Conservation (phyloP, 2,113 vertebrate genomes). For the Chaetodon auriga region DNA sequence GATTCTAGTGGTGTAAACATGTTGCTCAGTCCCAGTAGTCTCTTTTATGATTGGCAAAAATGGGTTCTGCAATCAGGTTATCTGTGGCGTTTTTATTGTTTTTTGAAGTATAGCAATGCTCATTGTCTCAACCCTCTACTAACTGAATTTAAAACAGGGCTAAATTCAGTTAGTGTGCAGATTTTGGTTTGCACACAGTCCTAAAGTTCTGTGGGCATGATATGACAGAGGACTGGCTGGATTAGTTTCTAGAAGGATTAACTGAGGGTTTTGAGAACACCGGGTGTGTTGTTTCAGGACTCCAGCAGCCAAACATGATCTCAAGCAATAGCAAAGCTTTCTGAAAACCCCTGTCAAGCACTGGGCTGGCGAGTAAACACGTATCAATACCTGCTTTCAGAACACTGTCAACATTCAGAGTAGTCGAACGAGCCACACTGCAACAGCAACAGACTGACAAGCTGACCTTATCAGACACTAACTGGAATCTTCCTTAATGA, state of each 20-base stretch:
- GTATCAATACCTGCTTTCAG: background rate
- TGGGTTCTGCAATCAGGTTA: background rate
- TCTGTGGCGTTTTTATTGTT: background rate
- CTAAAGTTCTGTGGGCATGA: background rate
- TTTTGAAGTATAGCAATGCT: background rate
- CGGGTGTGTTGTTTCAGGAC: background rate
- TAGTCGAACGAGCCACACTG: background rate
- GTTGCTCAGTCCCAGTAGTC: background rate
- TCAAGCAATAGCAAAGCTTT: background rate
- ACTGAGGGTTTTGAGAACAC: background rate
- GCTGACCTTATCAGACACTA: constrained; percentile 8
- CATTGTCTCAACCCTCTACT: background rate
- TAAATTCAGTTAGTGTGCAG: too few relatives aligned
- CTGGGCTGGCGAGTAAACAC: background rate
- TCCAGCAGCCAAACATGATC: background rate
- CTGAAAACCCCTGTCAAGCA: background rate
- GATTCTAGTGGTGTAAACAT: background rate
- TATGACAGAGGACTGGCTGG: background rate
- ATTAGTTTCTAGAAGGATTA: background rate
- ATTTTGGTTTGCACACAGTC: background rate
- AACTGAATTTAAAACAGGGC: background rate
- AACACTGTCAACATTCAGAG: background rate
- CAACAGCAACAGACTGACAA: background rate
- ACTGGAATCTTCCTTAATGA: background rate
- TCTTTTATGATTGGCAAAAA: constrained; percentile 8